phyloP scores from a whole-genome alignment of 2,888 invertebrate species.

The Tachina grossa region DNA sequence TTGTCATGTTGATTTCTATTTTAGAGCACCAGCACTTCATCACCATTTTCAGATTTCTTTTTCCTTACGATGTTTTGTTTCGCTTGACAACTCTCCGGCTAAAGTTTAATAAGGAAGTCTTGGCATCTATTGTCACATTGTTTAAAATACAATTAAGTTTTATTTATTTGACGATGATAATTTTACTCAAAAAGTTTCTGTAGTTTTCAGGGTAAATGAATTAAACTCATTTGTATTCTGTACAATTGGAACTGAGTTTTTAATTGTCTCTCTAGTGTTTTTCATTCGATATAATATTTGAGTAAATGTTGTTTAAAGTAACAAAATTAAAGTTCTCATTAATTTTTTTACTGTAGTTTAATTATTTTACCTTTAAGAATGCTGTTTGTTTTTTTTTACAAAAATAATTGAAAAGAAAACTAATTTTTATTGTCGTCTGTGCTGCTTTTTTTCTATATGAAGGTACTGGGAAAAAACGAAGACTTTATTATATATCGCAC shows the following conservation, averaged over 20 bases:
- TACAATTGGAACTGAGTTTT: not conserved
- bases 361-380: not conserved
- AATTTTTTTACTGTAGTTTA: not conserved
- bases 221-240: not conserved
- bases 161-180: not conserved
- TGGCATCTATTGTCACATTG: slow-evolving; percentile 6
- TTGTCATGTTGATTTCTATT: not conserved
- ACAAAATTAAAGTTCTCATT: not conserved
- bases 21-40: not conserved
- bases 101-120: slow-evolving; percentile 24
- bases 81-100: not conserved
- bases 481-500: too few relatives aligned
- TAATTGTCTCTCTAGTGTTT: not conserved
- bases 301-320: not conserved
- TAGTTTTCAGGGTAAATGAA: not conserved
- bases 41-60: not conserved
- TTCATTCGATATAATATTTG: not conserved
- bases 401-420: too few relatives aligned
- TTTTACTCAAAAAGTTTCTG: not conserved
- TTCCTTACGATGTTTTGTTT: not conserved
- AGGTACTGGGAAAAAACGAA: too few relatives aligned
- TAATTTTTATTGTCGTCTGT: too few relatives aligned
- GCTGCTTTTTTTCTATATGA: too few relatives aligned
- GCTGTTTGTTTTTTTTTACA: not conserved
- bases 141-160: not conserved